Evolutionary conservation across 2,888 invertebrate species (phyloP).

Genomic region (Andrena dorsata): DNA sequence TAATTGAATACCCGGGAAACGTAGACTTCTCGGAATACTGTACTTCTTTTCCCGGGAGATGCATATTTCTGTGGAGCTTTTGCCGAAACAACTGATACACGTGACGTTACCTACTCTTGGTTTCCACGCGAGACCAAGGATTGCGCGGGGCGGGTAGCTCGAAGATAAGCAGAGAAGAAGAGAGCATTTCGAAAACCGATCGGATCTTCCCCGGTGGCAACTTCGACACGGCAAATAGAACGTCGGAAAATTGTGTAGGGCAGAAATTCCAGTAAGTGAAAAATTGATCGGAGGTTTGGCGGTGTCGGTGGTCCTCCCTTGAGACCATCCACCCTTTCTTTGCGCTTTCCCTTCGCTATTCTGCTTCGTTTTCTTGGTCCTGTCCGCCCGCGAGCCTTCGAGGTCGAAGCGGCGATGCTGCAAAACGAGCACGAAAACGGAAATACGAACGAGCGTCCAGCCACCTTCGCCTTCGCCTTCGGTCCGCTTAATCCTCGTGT

Average conservation of each 20-base stretch:
- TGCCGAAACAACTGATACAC: not conserved
- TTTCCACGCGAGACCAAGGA: not conserved
- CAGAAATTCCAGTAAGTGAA: slow-evolving; percentile 74
- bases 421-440: not conserved
- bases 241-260: slow-evolving; percentile 68
- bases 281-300: slow-evolving; percentile 75
- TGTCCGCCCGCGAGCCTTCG: not conserved
- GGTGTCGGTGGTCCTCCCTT: slow-evolving; percentile 54
- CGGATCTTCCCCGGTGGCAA: slow-evolving; percentile 51
- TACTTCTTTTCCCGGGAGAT: not conserved
- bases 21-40: not conserved
- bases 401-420: not conserved
- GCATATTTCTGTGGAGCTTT: not conserved
- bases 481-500: slow-evolving; percentile 2
- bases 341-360: slow-evolving; percentile 14
- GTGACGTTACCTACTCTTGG: not conserved
- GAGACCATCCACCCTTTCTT: slow-evolving; percentile 53
- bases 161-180: slow-evolving; percentile 6
- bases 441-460: not conserved
- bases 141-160: not conserved
- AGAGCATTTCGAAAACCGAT: slow-evolving; percentile 31
- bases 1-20: slow-evolving; percentile 1
- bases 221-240: slow-evolving; percentile 60
- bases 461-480: not conserved
- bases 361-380: not conserved